These are phyloP conservation scores for Rhagoletis zephyria DNA, from an alignment of 1,140 invertebrate species.

Conservation along the genomic window DNA sequence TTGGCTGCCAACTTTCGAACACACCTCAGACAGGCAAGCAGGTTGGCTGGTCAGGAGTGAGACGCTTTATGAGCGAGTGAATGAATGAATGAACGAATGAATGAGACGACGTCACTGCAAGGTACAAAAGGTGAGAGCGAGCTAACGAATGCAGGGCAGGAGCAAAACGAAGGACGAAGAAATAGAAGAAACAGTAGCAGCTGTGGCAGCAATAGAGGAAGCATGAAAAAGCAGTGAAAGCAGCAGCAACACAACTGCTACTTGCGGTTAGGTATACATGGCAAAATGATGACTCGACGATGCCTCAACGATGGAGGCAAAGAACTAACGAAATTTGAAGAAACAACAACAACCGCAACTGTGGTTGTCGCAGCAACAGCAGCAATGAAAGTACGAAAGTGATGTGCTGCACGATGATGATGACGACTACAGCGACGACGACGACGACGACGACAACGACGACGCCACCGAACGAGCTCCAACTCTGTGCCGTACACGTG, in stretches of 20 bases:
- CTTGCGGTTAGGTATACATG: constrained; percentile 55
- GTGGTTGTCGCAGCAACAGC: not conserved
- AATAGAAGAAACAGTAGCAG: constrained; percentile 4
- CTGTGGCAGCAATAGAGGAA: constrained; percentile 35
- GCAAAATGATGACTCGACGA: constrained; percentile 55
- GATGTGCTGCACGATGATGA: constrained; percentile 44
- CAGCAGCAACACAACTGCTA: constrained; percentile 51
- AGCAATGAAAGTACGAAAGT: constrained; percentile 7
- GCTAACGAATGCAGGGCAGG: constrained; percentile 30
- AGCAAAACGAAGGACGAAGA: not conserved
- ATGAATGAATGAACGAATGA: constrained; percentile 64
- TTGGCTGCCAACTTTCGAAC: constrained; percentile 71
- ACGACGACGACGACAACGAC: not conserved
- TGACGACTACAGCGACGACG: not conserved
- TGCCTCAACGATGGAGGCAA: constrained; percentile 1
- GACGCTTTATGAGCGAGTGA: not conserved
- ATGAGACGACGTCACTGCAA: constrained; percentile 53
- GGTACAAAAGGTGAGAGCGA: constrained; percentile 46
- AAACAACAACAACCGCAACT: constrained; percentile 4
- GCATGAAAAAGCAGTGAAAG: constrained; percentile 34
- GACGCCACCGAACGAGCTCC: not conserved
- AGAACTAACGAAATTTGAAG: constrained; percentile 20
- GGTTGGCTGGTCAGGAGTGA: not conserved
- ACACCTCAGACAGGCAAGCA: constrained; percentile 55
- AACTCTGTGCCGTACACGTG: not conserved